These are phyloP conservation scores for Metopolophium dirhodum DNA, from an alignment of 1,140 invertebrate species.

Conservation along the genomic window DNA sequence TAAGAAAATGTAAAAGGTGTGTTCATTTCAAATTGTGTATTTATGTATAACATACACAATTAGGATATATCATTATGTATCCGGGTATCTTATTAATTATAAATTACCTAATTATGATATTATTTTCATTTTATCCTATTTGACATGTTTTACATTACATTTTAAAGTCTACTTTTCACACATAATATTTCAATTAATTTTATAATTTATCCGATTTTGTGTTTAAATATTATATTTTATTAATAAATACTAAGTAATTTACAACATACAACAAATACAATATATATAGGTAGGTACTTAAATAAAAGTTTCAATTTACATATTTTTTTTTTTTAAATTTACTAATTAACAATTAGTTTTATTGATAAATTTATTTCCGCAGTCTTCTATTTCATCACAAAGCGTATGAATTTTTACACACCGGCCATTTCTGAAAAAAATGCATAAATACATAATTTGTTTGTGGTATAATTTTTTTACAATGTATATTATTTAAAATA, in stretches of 20 bases:
- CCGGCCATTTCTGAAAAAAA: slow-evolving; percentile 49
- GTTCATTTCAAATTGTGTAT: neutral
- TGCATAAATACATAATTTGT: neutral
- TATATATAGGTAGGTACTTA: slow-evolving; percentile 29
- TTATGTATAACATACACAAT: neutral
- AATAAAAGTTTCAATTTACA: slow-evolving; percentile 22
- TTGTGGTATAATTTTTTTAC: neutral
- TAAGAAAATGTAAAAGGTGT: neutral
- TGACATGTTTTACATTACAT: neutral
- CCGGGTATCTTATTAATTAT: neutral
- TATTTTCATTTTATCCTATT: neutral
- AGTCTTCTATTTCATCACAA: slow-evolving; percentile 56
- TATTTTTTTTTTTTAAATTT: neutral
- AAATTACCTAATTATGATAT: neutral
- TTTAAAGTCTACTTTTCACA: neutral
- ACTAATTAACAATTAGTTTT: slow-evolving; percentile 43
- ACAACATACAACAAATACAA: slow-evolving; percentile 53
- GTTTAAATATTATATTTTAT: slow-evolving; percentile 30
- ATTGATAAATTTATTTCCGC: slow-evolving; percentile 48
- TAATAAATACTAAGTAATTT: slow-evolving; percentile 43
- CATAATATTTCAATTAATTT: neutral
- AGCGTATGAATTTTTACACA: slow-evolving; percentile 40
- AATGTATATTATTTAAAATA: neutral
- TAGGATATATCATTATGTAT: neutral
- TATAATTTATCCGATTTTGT: neutral